A percentile compares a stretch with the other conserved stretches of the same genome.
Conservation (phyloP, 2,888 invertebrate genomes). For the Caenorhabditis sp. region DNA sequence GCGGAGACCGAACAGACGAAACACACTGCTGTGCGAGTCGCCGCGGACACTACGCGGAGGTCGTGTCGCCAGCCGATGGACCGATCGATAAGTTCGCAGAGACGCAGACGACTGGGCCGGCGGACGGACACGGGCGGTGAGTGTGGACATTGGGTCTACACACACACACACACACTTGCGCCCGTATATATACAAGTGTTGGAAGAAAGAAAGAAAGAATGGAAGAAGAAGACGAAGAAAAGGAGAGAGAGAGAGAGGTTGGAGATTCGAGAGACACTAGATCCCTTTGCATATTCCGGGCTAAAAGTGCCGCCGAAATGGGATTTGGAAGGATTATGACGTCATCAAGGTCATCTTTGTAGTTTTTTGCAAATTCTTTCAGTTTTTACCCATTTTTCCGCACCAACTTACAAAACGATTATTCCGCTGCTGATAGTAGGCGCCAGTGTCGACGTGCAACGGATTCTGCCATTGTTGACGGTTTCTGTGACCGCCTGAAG, state of each 20-base stretch:
- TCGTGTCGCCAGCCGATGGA: background rate
- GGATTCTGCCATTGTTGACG: background rate
- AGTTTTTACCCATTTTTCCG: too few species aligned
- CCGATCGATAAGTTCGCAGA: conserved; percentile 3
- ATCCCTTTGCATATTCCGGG: background rate
- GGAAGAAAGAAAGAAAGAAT: background rate
- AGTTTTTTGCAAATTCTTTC: too few species aligned
- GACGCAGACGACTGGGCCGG: background rate
- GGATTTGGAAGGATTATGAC: too few species aligned
- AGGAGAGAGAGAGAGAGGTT: background rate
- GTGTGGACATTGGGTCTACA: background rate
- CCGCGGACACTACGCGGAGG: background rate
- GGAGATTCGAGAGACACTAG: conserved; percentile 3
- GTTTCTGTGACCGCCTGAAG: background rate
- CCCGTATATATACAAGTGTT: conserved; percentile 8
- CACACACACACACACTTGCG: background rate
- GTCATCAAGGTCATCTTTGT: too few species aligned
- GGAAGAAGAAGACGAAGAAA: background rate
- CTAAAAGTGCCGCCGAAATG: background rate
- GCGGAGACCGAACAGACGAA: too few species aligned
- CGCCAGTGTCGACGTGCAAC: background rate
- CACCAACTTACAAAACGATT: background rate
- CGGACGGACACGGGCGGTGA: background rate
- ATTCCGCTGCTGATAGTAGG: conserved; percentile 3
- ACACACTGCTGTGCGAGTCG: too few species aligned